Evolutionary conservation across 2,797 vertebrate species (phyloP).

Genomic region (Sebastolobus alascanus): DNA sequence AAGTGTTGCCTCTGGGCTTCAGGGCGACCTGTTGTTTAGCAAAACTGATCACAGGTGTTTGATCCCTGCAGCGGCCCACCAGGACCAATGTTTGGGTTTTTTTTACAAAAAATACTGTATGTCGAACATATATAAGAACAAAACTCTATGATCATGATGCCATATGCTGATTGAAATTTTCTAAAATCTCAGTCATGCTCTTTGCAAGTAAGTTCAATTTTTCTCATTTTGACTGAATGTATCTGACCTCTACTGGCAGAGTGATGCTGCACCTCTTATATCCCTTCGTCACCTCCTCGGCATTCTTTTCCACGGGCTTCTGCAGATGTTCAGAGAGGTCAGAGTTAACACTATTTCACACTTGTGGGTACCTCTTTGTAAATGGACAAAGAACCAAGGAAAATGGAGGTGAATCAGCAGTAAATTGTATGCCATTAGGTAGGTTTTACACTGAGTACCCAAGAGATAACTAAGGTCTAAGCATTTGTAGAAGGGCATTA

Average conservation of each 20-base stretch:
- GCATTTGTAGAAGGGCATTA: conserved; percentile 12
- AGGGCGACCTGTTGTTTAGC: conserved; percentile 9
- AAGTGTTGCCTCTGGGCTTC: conserved; percentile 14
- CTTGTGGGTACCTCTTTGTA: not conserved
- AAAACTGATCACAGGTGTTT: conserved; percentile 14
- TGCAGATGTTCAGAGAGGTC: conserved; percentile 6
- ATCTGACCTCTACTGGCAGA: conserved; percentile 15
- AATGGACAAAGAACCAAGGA: conserved; percentile 10
- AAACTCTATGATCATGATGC: not conserved
- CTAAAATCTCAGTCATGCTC: not conserved
- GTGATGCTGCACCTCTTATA: not conserved
- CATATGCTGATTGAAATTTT: not conserved
- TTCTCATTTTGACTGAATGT: conserved; percentile 38
- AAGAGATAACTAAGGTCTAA: not conserved
- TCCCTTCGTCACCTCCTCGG: not conserved
- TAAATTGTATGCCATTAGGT: conserved; percentile 21
- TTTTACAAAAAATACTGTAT: not conserved
- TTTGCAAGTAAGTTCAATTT: not conserved
- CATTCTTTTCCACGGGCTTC: not conserved
- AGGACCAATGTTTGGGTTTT: not conserved
- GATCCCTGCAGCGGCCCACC: conserved; percentile 12
- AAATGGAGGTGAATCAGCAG: not conserved
- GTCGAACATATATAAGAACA: not conserved
- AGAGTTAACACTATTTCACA: not conserved
- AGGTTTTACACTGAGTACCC: not conserved